Percentiles rank a stretch among this genome's conserved stretches.
Evolutionary conservation across 2,113 vertebrate genomes (phyloP).

Genomic region (Eptesicus fuscus): DNA sequence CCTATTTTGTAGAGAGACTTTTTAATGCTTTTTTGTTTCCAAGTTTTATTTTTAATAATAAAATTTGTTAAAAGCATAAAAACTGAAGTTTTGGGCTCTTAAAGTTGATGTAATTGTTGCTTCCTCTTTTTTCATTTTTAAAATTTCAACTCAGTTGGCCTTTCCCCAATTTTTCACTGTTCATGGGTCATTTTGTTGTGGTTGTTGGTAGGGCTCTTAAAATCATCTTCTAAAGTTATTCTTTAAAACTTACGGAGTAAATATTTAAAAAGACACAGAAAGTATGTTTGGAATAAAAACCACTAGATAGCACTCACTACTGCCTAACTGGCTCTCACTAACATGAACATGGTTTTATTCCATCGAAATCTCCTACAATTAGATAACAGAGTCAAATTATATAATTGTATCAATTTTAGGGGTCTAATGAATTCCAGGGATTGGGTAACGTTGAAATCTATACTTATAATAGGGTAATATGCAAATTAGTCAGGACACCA

Average conservation of each 20-base stretch:
- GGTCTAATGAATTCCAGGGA: background rate
- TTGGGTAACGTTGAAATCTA: background rate
- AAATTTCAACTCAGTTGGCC: background rate
- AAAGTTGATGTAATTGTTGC: background rate
- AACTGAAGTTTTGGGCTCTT: background rate
- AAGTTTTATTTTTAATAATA: background rate
- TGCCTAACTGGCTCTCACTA: background rate
- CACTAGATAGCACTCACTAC: background rate
- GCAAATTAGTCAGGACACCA: too few species aligned
- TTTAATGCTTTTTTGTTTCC: background rate
- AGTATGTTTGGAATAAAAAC: background rate
- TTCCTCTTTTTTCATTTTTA: background rate
- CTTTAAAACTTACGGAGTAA: background rate
- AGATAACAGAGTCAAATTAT: background rate
- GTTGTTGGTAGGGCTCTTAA: background rate
- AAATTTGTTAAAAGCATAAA: background rate
- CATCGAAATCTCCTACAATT: background rate
- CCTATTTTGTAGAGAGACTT: background rate
- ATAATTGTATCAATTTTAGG: background rate
- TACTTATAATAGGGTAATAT: too few species aligned
- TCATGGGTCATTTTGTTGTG: background rate
- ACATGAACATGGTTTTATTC: background rate
- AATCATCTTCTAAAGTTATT: background rate
- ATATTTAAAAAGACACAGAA: background rate
- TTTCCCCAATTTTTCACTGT: background rate